Evolutionary conservation across 2,888 invertebrate species (phyloP), one percentile per base, ranked within the genome.

Genomic region (Leptopterna dolabrata): DNA sequence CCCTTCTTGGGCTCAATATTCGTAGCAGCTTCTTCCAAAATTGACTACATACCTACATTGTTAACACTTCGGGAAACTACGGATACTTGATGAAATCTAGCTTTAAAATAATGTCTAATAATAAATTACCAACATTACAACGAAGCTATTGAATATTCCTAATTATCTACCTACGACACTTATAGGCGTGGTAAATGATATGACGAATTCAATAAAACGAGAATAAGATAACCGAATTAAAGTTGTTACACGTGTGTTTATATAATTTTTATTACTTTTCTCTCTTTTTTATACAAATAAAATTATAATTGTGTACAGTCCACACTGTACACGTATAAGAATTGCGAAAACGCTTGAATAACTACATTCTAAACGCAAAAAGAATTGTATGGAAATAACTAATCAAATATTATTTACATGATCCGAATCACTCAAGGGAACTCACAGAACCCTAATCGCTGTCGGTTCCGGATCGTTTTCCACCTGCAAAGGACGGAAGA

Each of bases 391-490:
- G 24, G 47, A 63, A 63, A n/a, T n/a, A n/a, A 24, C 27, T 24
- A 36, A 73, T 29, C 16, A 30, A 11, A 11, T n/a, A n/a, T 71
- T 73, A 73, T 73, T 73, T 73, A 73, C 73, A 73, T 13, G 24
- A 4, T 29, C 4, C 11, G n/a, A 13, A 19, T 29, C 29, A 70
- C 3, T 24, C 29, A 19, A 13, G 29, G 4, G 6, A 36, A 41
- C 30, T 36, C 73, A 73, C 36, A 36, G 36, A 36, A 29, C 9
- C 14, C 36, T 81, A 88, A 80, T 85, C 82, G 36, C 88, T 88
- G 30, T 88, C 88, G n/a, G 88, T 86, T 24, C 88, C 88, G 16
- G 88, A 88, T 19, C 88, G 80, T 73, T 80, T 85, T 51, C 85
- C 85, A 14, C 85, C 88, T 88, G 85, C 13, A 86, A 88, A 70